These are phyloP conservation scores for Cephonodes hylas DNA, from an alignment of 2,888 invertebrate species.

Conservation along the genomic window DNA sequence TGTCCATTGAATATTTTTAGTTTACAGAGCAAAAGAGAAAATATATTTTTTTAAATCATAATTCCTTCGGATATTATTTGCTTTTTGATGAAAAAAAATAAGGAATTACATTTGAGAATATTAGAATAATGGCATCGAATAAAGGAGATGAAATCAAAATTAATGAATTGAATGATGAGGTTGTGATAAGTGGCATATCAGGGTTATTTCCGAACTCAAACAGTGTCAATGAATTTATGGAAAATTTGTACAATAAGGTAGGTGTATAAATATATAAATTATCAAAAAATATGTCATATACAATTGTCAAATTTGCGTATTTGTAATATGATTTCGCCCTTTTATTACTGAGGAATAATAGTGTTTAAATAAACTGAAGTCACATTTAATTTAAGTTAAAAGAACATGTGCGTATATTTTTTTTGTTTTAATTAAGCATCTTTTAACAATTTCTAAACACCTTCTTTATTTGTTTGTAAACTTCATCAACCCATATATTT, in stretches of 20 bases:
- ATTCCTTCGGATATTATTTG: background rate
- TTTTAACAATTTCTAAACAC: too few relatives aligned
- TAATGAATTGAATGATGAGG: conserved; percentile 52
- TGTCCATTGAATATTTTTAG: background rate
- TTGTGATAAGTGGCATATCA: conserved; percentile 82
- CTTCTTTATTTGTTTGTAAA: too few relatives aligned
- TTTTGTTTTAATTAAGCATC: too few relatives aligned
- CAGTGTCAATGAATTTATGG: conserved; percentile 82
- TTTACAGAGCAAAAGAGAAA: background rate
- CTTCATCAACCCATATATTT: too few relatives aligned
- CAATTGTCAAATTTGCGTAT: too few relatives aligned
- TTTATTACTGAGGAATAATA: too few relatives aligned
- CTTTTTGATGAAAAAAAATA: background rate
- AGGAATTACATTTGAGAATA: background rate
- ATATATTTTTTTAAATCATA: background rate
- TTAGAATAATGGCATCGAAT: background rate
- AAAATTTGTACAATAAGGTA: conserved; percentile 83
- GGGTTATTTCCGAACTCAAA: conserved; percentile 86
- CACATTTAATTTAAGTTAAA: too few relatives aligned
- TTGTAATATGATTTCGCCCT: too few relatives aligned
- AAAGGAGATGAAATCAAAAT: background rate
- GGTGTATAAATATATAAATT: background rate
- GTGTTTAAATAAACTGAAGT: too few relatives aligned
- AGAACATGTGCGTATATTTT: too few relatives aligned
- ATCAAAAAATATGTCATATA: too few relatives aligned